A percentile compares a stretch with the other conserved stretches of the same genome.
Evolutionary conservation across 2,888 invertebrate genomes (phyloP).

Genomic region (Margaritifera margaritifera): DNA sequence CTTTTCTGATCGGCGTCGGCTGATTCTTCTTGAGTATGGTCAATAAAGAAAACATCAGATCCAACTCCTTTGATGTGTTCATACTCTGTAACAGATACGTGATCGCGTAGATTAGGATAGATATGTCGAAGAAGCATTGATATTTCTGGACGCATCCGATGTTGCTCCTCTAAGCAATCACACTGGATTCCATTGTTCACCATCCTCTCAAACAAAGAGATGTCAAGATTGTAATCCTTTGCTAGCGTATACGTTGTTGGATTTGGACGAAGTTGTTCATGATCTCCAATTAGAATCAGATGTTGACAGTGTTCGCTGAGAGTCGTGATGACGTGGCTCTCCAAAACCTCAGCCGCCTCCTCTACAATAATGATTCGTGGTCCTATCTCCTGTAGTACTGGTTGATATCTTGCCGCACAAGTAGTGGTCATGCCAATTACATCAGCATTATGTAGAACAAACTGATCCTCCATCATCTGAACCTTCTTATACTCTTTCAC

Average conservation of each 20-base stretch:
- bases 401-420: slow-evolving; percentile 58
- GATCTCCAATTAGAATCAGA: slow-evolving; percentile 88
- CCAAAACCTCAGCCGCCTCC: slow-evolving; percentile 91
- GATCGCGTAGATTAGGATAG: slow-evolving; percentile 43
- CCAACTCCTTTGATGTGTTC: slow-evolving; percentile 53
- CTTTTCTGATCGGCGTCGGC: slow-evolving; percentile 58
- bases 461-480: slow-evolving; percentile 43
- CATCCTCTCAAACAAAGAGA: slow-evolving; percentile 88
- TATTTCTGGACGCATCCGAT: slow-evolving; percentile 70
- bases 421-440: slow-evolving; percentile 70
- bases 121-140: slow-evolving; percentile 58
- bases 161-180: slow-evolving; percentile 79
- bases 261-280: slow-evolving; percentile 85
- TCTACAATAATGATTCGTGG: slow-evolving; percentile 79
- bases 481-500: slow-evolving; percentile 35
- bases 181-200: slow-evolving; percentile 80
- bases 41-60: slow-evolving; percentile 60
- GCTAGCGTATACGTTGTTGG: slow-evolving; percentile 82
- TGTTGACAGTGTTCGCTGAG: slow-evolving; percentile 84
- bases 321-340: slow-evolving; percentile 86
- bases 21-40: slow-evolving; percentile 54
- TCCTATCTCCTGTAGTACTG: slow-evolving; percentile 58
- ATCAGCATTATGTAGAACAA: slow-evolving; percentile 41
- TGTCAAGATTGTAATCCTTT: slow-evolving; percentile 80
- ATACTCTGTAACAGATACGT: slow-evolving; percentile 49